These are phyloP conservation scores for Adelges cooleyi DNA, from an alignment of 1,140 invertebrate genomes.

Conservation along the genomic window DNA sequence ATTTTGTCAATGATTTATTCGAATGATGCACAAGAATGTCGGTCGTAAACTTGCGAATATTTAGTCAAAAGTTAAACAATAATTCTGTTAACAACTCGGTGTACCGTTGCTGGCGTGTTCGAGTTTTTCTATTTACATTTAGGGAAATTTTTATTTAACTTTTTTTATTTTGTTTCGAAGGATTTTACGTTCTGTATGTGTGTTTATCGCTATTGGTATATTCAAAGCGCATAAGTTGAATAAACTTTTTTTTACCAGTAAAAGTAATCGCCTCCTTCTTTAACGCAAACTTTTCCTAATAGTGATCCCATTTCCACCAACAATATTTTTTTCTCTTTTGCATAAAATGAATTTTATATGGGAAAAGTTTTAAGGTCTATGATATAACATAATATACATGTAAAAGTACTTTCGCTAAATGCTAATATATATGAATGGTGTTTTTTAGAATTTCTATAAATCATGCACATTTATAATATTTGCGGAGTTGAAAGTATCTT, in stretches of 20 bases:
- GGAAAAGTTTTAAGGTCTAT: conserved; percentile 27
- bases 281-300: conserved; percentile 25
- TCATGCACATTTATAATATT: conserved; percentile 17
- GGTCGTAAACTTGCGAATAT: too few species aligned
- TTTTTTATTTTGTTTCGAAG: not conserved
- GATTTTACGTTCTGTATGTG: not conserved
- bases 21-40: too few species aligned
- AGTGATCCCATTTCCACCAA: conserved; percentile 28
- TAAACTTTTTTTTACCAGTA: conserved; percentile 8
- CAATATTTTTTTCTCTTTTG: conserved; percentile 20
- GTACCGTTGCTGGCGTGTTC: too few species aligned
- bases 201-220: conserved; percentile 26
- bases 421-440: not conserved
- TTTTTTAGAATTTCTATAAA: conserved; percentile 26
- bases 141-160: too few species aligned
- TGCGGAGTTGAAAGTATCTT: not conserved
- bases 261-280: conserved; percentile 9
- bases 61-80: too few species aligned
- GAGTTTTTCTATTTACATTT: too few species aligned
- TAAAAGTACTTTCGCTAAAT: conserved; percentile 4
- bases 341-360: conserved; percentile 28
- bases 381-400: conserved; percentile 21
- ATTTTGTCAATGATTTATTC: too few species aligned
- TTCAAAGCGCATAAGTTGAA: not conserved
- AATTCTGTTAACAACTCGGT: too few species aligned